phyloP scores from a whole-genome alignment of 2,113 vertebrate species.

The Eurypyga helias region DNA sequence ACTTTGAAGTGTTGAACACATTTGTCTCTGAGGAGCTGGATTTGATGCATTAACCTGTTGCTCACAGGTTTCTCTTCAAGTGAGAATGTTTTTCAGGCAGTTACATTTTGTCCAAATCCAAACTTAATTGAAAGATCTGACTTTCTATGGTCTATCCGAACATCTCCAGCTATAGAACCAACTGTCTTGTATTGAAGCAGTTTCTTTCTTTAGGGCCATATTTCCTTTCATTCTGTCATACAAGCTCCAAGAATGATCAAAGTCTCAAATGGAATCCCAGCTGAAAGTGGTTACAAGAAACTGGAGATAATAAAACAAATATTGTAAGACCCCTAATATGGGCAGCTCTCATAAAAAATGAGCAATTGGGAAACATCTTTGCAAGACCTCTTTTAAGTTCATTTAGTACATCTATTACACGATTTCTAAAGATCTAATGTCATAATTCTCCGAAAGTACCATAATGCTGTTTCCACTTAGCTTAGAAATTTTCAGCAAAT shows the following conservation, averaged over 20 bases:
- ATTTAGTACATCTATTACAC: neutral
- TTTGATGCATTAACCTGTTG: neutral
- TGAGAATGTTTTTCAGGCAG: neutral
- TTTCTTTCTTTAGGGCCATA: neutral
- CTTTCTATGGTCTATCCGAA: neutral
- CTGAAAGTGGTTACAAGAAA: constrained; percentile 30
- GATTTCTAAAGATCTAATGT: neutral
- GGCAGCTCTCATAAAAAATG: neutral
- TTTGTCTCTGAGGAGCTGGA: neutral
- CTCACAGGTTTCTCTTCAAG: neutral
- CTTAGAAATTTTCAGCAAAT: neutral
- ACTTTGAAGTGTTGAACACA: neutral
- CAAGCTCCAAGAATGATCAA: neutral
- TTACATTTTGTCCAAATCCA: neutral
- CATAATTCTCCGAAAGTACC: neutral
- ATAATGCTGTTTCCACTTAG: neutral
- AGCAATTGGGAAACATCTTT: neutral
- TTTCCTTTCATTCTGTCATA: neutral
- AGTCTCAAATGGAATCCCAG: neutral
- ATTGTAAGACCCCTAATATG: neutral
- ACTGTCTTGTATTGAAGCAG: neutral
- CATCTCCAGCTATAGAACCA: neutral
- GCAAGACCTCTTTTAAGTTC: neutral
- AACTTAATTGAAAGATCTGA: neutral
- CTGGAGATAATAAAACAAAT: constrained; percentile 32